Evolutionary conservation across 2,113 vertebrate species (phyloP).

Genomic region (Phrynosoma platyrhinos): DNA sequence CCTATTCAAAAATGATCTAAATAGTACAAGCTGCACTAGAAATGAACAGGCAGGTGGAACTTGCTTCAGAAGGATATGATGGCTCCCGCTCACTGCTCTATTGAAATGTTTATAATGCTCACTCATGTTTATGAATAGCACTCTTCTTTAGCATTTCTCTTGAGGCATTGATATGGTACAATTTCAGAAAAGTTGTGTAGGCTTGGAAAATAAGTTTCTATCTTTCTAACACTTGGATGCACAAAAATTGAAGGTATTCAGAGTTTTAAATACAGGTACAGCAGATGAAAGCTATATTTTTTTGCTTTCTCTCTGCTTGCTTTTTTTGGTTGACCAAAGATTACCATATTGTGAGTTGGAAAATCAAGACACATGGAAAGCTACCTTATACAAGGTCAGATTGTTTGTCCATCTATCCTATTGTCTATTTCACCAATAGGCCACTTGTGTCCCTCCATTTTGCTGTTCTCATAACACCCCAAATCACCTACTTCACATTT

Average conservation of each 20-base stretch:
- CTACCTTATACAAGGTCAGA: neutral
- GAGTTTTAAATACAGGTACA: neutral
- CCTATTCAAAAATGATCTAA: neutral
- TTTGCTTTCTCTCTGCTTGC: no score
- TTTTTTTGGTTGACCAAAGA: neutral
- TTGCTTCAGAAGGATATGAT: neutral
- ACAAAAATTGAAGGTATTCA: conserved; percentile 18
- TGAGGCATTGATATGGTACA: neutral
- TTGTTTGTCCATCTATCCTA: neutral
- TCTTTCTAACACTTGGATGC: neutral
- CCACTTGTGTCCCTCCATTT: neutral
- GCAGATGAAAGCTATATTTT: neutral
- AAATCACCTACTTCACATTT: no score
- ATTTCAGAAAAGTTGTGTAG: conserved; percentile 21
- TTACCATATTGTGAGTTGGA: neutral
- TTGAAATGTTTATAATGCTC: neutral
- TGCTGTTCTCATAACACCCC: no score
- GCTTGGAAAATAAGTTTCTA: neutral
- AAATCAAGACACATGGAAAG: neutral
- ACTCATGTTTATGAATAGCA: conserved; percentile 9
- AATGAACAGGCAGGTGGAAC: conserved; percentile 16
- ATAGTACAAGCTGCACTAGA: neutral
- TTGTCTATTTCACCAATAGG: neutral
- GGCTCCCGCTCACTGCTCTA: neutral
- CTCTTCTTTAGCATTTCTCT: conserved; percentile 19